Evolutionary conservation across 2,888 invertebrate genomes (phyloP), one percentile per base, ranked within the genome.

Genomic region (Drosophila glabriapex): DNA sequence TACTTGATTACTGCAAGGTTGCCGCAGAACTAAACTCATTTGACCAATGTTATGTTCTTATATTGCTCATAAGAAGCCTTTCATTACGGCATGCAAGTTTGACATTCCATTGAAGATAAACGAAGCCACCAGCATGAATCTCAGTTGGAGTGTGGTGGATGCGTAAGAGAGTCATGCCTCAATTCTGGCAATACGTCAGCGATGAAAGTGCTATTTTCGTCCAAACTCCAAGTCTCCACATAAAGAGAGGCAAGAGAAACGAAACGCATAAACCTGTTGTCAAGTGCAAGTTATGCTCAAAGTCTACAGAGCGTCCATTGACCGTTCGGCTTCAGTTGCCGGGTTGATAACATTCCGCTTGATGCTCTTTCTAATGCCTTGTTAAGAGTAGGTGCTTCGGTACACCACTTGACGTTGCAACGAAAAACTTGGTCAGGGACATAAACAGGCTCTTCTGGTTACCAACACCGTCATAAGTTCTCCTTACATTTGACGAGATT

Each of bases 1-100:
- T 91, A 91, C 93, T 93, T 93, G 93, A 92, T 92, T 91, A 92
- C 91, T 91, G 92, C 92, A 89, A 92, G 93, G 93, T 92, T 93
- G 92, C 91, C 92, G 92, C 91, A 91, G 92, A 92, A 93, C 93
- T 93, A 92, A 93, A 93, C 92, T 91, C 92, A 92, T 68, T 92
- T 91, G 90, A 76, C 91, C 91, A 91, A 92, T 91, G 92, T 92
- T 93, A 91, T 92, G 92, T 92, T 93, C 93, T 93, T 93, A 93
- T 93, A 93, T 77, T 76, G 66, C 64, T 93, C 93, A 93, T 92
- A 76, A 90, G 91, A 92, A 91, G 91, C 89, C 91, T 92, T 92
- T 92, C 91, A 91, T 89, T 62, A 73, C 64, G 70, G 76, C 76
- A 76, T 72, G 68, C 78, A 39, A 50, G 63, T 61, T 56, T 68